phyloP scores from a whole-genome alignment of 1,140 invertebrate genomes.

The Zaprionus tsacasi region DNA sequence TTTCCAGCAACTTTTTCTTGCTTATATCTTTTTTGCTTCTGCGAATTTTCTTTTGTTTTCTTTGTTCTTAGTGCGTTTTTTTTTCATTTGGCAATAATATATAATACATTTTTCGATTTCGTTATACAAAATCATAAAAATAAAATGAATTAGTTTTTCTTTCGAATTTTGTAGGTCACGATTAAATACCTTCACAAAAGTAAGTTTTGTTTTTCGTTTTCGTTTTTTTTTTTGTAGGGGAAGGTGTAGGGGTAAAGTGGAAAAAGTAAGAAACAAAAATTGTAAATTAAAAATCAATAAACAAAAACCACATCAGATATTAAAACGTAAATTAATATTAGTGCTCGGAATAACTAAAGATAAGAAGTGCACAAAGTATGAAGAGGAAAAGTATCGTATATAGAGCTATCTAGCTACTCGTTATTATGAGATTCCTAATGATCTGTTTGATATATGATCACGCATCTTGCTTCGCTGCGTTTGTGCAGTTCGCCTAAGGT shows the following conservation, averaged over 20 bases:
- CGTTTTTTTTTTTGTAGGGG: slow-evolving; percentile 28
- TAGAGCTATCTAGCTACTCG: background rate
- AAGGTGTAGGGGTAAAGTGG: slow-evolving; percentile 24
- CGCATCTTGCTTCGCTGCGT: background rate
- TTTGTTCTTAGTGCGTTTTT: slow-evolving; percentile 76
- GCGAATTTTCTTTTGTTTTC: background rate
- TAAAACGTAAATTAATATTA: slow-evolving; percentile 22
- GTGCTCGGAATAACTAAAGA: background rate
- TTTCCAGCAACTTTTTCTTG: slow-evolving; percentile 17
- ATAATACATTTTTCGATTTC: slow-evolving; percentile 59
- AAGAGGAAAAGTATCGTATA: too few species aligned
- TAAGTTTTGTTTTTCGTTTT: slow-evolving; percentile 34
- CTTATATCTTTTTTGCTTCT: slow-evolving; percentile 10
- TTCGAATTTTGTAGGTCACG: slow-evolving; percentile 22
- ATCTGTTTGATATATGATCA: background rate
- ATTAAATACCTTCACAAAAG: slow-evolving; percentile 80
- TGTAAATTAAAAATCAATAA: slow-evolving; percentile 70
- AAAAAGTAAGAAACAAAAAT: slow-evolving; percentile 73
- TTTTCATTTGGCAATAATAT: slow-evolving; percentile 37
- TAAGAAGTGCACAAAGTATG: slow-evolving; percentile 25
- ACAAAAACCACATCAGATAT: slow-evolving; percentile 56
- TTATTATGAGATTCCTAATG: background rate
- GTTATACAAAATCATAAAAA: slow-evolving; percentile 61
- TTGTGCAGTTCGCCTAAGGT: background rate
- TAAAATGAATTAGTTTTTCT: slow-evolving; percentile 37